Base-by-base conservation (phyloP, 2,797 vertebrate genomes). In the Acanthopagrus latus region DNA sequence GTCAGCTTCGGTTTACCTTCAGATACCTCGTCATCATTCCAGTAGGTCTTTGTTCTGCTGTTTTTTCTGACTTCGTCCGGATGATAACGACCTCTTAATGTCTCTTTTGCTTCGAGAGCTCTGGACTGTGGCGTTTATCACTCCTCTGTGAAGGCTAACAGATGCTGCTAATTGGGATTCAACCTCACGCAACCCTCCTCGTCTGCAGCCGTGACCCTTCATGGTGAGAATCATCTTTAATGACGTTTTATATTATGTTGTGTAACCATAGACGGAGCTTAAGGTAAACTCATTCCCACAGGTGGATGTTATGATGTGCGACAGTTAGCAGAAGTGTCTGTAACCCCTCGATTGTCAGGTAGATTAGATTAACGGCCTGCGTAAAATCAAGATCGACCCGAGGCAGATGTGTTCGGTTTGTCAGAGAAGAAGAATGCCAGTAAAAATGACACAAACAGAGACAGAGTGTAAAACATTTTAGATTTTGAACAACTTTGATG, bases 401-500 rank as follows among this genome's bases (percentile, higher is more conserved):
- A 20, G 44, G 56, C 43, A 27, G 13, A 41, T 64, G 70, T 60
- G 20, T 55, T 56, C 48, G 29, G 44, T 55, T 71, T 78, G 18
- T 71, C 57, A 69, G 47, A 69, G 13, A 75, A 23, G 33, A 46
- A 67, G 25, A 72, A 64, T 64, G 55, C 8, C 23, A 52, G 5
- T 14, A 13, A 13, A 69, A 65, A 41, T 25, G 66, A 57, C 56
- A 27, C 7, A 44, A 27, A 41, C 6, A 21, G 27, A 44, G 54
- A 29, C 23, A 13, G 23, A 12, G 44, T 74, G 66, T 77, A 66
- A 76, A 83, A 76, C 55, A 77, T 83, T 88, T 86, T 43, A 74
- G 50, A 80, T 87, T 78, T 81, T 59, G 52, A 71, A 60, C 44
- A 74, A 52, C 82, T 85, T 87, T 80, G 82, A 90, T 81, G 78